These are phyloP conservation scores for Acanthosepion pharaonis DNA, from an alignment of 2,888 invertebrate genomes.

Conservation along the genomic window DNA sequence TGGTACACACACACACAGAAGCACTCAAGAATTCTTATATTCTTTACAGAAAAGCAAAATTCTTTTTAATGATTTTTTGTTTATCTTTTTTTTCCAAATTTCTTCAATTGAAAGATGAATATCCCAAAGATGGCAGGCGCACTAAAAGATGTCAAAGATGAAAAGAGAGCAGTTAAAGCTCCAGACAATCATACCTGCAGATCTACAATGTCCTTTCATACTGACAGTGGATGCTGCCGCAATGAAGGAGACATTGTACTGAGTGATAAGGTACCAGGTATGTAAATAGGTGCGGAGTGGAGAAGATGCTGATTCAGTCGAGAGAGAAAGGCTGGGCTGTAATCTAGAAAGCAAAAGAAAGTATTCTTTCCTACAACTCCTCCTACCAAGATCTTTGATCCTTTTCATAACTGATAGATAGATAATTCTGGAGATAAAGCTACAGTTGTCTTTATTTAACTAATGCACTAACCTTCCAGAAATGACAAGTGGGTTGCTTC, in stretches of 20 bases:
- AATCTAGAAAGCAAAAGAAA: background rate
- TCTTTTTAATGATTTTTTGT: conserved; percentile 25
- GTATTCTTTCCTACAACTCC: background rate
- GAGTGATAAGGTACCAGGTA: background rate
- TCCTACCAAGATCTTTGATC: background rate
- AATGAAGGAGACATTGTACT: conserved; percentile 21
- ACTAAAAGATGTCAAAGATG: background rate
- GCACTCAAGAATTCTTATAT: conserved; percentile 18
- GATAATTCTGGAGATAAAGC: background rate
- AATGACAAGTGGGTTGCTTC: background rate
- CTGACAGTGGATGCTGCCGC: conserved; percentile 33
- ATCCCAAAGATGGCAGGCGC: conserved; percentile 13
- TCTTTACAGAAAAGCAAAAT: background rate
- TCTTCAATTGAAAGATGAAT: conserved; percentile 33
- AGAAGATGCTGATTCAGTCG: conserved; percentile 20
- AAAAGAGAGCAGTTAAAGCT: background rate
- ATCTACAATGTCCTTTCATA: conserved; percentile 33
- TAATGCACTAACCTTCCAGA: background rate
- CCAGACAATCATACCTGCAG: conserved; percentile 33
- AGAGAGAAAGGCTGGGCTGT: background rate
- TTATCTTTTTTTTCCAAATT: conserved; percentile 11
- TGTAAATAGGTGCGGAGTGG: conserved; percentile 21
- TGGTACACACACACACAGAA: conserved; percentile 6
- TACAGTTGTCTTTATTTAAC: background rate
- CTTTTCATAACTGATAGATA: conserved; percentile 9